Percentiles rank a stretch among this genome's conserved stretches.
phyloP scores from a whole-genome alignment of 2,113 vertebrate genomes.

The Neogobius melanostomus region DNA sequence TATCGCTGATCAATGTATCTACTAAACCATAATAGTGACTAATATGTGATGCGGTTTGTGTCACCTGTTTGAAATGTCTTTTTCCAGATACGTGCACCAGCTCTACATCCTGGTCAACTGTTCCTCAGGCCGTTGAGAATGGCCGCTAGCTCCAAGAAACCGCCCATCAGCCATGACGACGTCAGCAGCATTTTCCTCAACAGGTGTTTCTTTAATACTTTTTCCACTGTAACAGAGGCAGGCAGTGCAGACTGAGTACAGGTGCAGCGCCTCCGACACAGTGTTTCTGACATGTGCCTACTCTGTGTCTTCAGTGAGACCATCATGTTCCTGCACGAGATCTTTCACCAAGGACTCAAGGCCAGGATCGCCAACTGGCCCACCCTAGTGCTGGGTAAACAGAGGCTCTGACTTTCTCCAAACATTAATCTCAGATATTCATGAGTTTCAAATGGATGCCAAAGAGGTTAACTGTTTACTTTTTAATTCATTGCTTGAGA shows the following conservation, averaged over 20 bases:
- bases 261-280: not conserved
- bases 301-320: conserved; percentile 84
- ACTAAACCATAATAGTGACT: too few species aligned
- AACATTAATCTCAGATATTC: not conserved
- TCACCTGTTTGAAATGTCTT: too few species aligned
- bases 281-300: conserved; percentile 18
- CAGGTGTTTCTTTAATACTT: conserved; percentile 78
- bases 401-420: conserved; percentile 19
- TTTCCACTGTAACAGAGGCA: not conserved
- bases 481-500: too few species aligned
- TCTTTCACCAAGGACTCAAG: conserved; percentile 98
- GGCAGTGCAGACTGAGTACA: conserved; percentile 1
- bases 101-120: conserved; percentile 94
- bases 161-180: conserved; percentile 91
- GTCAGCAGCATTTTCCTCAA: conserved; percentile 99
- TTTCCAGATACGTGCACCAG: conserved; percentile 84
- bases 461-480: too few species aligned
- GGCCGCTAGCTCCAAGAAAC: conserved; percentile 98
- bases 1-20: too few species aligned
- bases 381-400: conserved; percentile 95
- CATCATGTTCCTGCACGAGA: conserved; percentile 99
- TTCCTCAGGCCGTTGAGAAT: conserved; percentile 92
- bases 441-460: too few species aligned
- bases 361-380: conserved; percentile 98
- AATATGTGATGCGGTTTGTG: too few species aligned